Base-by-base conservation (phyloP, 2,888 invertebrate species). In the Chloromyia formosa region DNA sequence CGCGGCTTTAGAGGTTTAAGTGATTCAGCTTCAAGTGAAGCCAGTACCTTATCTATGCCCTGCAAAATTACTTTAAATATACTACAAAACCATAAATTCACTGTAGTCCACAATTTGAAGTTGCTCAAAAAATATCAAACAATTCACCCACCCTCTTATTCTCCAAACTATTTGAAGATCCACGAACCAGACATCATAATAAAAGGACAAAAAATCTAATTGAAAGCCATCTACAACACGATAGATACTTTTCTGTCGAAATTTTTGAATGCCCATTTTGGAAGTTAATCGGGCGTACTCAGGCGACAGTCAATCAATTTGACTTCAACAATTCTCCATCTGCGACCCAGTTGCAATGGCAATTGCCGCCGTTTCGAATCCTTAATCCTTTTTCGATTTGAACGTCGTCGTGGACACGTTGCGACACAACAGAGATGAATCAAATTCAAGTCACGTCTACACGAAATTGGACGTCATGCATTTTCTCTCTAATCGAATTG, bases 401-500 rank as follows among this genome's bases (percentile, higher is more conserved):
- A 16, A 23, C 53, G 35, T 18, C 4, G 23, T 7, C 49, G 49
- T 22, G 23, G 45, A 66, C 42, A 49, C 45, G 49, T 45, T 18
- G 45, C 66, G 22, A 12, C 14, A 54, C 54, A 35, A 35, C 27
- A 7, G 27, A 18, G 20, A 69, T 35, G 53, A 27, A 54, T 12
- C 66, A 71, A 74, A 76, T 76, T 76, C 76, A 40, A 23, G 61
- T 74, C 76, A 76, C 76, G 76, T 76, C 60, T 74, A 64, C 61
- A 60, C 64, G 49, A 76, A 75, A 76, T 76, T 74, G 76, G 72
- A 76, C 76, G 73, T 73, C 73, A 76, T 76, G 76, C 74, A 76
- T 76, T 76, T 76, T 75, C 76, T 35, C 27, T 76, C 73, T 76
- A 76, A 76, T 76, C 76, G 71, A 76, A 76, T 76, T 66, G 76